Evolutionary conservation across 1,140 invertebrate genomes (phyloP).

Genomic region (Panulirus ornatus): DNA sequence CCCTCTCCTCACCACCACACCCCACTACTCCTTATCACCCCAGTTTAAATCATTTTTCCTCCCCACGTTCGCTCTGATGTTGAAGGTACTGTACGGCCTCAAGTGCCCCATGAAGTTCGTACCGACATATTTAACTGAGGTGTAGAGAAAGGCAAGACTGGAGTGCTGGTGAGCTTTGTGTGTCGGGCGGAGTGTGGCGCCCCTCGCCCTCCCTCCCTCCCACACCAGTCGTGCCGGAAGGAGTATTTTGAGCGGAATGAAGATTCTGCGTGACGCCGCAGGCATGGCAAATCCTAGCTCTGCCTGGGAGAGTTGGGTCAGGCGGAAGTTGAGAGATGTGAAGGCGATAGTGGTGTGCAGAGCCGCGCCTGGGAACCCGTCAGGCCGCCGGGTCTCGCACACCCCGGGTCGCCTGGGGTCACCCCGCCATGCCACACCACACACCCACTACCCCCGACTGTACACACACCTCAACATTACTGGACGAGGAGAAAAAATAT

Average conservation of each 20-base stretch:
- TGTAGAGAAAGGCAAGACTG: too few relatives aligned
- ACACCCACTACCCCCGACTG: not conserved
- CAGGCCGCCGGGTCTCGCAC: not conserved
- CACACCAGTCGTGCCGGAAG: not conserved
- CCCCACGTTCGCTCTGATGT: too few relatives aligned
- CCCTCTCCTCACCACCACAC: too few relatives aligned
- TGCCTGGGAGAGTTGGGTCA: slow-evolving; percentile 11
- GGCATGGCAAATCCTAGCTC: not conserved
- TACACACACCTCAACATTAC: not conserved
- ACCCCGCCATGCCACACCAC: not conserved
- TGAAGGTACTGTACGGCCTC: too few relatives aligned
- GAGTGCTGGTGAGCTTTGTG: too few relatives aligned
- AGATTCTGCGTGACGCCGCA: not conserved
- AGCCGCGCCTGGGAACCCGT: slow-evolving; percentile 1
- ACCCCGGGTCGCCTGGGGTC: slow-evolving; percentile 18
- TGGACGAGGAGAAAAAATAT: not conserved
- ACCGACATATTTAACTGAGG: too few relatives aligned
- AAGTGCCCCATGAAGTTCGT: too few relatives aligned
- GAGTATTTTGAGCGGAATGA: not conserved
- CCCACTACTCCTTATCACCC: too few relatives aligned
- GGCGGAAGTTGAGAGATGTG: not conserved
- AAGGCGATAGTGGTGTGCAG: not conserved
- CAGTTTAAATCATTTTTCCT: too few relatives aligned
- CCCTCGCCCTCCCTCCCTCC: not conserved
- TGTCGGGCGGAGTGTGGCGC: too few relatives aligned